phyloP scores from a whole-genome alignment of 1,140 invertebrate genomes.

The Aphaenogaster ashmeadi region DNA sequence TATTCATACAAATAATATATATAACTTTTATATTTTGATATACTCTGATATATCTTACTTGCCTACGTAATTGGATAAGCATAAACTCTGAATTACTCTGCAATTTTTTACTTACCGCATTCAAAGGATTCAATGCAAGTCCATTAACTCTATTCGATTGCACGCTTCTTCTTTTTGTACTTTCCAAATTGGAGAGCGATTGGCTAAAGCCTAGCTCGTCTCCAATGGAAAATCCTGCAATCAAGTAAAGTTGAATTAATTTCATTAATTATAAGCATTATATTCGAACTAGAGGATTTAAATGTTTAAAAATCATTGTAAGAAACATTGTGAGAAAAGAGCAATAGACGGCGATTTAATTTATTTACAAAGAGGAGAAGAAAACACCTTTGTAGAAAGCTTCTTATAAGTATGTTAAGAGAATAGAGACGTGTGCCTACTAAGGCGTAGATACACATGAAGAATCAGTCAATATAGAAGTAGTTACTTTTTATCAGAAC shows the following conservation, averaged over 20 bases:
- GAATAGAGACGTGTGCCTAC: not conserved
- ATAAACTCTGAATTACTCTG: not conserved
- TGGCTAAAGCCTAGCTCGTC: slow-evolving; percentile 94
- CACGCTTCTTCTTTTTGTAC: slow-evolving; percentile 90
- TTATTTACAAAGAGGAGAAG: slow-evolving; percentile 35
- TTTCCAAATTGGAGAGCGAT: slow-evolving; percentile 92
- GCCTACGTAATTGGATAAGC: not conserved
- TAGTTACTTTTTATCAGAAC: not conserved
- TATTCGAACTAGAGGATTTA: not conserved
- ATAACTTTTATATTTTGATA: not conserved
- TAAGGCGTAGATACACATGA: not conserved
- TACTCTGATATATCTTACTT: not conserved
- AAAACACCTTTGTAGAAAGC: slow-evolving; percentile 23
- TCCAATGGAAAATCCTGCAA: slow-evolving; percentile 93
- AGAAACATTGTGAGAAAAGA: not conserved
- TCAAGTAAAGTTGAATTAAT: slow-evolving; percentile 33
- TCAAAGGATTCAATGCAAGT: slow-evolving; percentile 29
- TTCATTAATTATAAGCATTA: not conserved
- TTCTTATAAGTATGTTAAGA: slow-evolving; percentile 34
- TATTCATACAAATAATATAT: not conserved
- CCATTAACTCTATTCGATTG: slow-evolving; percentile 79
- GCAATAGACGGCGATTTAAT: not conserved
- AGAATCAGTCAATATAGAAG: not conserved
- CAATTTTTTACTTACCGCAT: slow-evolving; percentile 41
- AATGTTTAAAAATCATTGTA: not conserved